Base-by-base conservation (phyloP, 1,140 invertebrate species). In the Leptoteleia sp. region DNA sequence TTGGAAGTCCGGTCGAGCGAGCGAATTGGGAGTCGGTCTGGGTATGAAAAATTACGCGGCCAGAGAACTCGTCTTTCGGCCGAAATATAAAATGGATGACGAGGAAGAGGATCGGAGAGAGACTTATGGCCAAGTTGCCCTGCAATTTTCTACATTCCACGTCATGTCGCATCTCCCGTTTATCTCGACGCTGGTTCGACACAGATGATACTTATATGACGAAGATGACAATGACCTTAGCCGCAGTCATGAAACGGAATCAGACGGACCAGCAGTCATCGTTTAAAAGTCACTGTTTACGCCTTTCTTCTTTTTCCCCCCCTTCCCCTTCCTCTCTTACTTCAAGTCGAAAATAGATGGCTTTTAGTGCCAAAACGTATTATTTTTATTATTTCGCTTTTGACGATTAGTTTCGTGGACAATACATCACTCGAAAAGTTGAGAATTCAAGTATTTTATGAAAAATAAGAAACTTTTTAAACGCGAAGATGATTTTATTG, bases 151-250 rank as follows among this genome's bases (percentile, higher is more conserved):
- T 22, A 22, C 19, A 22, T 22, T 22, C 19, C 19, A 22, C 19
- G 19, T 22, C 19, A 2, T 22, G 2, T 22, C 19, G 19, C 19
- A 22, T 22, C 16, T 70, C 43, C 35, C 25, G 35, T 31, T 68
- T 57, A 68, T 68, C 64, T 55, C 48, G 17, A 19, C 50, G 31
- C 40, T 45, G 37, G 38, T 55, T 68, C 64, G 65, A 50, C 52
- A 43, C 43, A 42, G 54, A 47, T 59, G 54, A 70, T 59, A 37
- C 37, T 59, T 59, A 70, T 70, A 70, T 52, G 43, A 50, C 35
- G 16, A 59, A 48, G 54, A 70, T 70, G 65, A 59, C 65, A 70
- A 59, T 70, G 54, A 70, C 65, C 65, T 70, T 70, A 70, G n/a
- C n/a, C 13, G 17, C 15, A 33, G 25, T 42, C 25, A 52, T 33